Conservation (phyloP, 2,888 invertebrate genomes). For the Sesamia inferens region DNA sequence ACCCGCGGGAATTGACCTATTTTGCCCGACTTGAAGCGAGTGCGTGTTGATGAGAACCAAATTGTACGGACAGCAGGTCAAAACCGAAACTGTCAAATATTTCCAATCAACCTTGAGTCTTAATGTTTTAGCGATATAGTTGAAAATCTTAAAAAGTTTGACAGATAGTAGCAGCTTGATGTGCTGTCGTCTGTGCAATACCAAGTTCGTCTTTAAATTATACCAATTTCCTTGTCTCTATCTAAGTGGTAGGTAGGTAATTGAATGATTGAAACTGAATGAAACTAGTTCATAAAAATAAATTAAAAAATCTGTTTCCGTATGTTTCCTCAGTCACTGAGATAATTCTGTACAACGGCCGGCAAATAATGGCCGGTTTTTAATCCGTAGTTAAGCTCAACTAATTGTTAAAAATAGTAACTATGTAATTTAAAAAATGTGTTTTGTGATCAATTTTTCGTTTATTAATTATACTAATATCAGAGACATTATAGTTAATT, state of each 20-base stretch:
- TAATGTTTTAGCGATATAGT: too few species aligned
- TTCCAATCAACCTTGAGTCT: too few species aligned
- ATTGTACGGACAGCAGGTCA: not conserved
- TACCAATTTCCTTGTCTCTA: constrained; percentile 22
- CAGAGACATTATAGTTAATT: too few species aligned
- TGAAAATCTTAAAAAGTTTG: too few species aligned
- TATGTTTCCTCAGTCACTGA: not conserved
- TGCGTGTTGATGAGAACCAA: not conserved
- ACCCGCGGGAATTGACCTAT: constrained; percentile 12
- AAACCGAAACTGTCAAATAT: too few species aligned
- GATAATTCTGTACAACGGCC: not conserved
- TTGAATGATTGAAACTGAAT: constrained; percentile 9
- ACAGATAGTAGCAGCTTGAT: too few species aligned
- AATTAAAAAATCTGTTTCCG: not conserved
- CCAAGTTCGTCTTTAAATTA: not conserved
- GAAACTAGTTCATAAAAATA: not conserved
- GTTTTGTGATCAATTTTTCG: too few species aligned
- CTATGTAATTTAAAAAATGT: too few species aligned
- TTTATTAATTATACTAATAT: too few species aligned
- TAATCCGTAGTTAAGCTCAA: too few species aligned
- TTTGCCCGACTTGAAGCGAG: constrained; percentile 1
- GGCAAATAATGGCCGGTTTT: not conserved
- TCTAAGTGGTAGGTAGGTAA: not conserved
- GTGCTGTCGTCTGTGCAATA: too few species aligned
- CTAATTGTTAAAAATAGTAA: too few species aligned